Evolutionary conservation across 2,888 invertebrate genomes (phyloP).

Genomic region (Xanthostigma xanthostigma): DNA sequence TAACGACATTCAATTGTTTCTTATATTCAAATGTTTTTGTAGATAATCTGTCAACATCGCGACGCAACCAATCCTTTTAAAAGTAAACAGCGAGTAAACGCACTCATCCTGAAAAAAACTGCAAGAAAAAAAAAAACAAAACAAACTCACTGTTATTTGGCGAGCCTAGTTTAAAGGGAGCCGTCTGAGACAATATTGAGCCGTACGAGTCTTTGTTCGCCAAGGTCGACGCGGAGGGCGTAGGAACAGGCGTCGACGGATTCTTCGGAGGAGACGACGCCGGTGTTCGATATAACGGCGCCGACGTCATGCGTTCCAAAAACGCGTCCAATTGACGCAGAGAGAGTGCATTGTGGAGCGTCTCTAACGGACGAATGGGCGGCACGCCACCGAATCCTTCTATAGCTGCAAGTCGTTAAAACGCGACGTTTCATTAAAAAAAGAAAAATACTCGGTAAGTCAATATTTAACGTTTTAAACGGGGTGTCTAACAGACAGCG

Average conservation of each 20-base stretch:
- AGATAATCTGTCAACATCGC: too few species aligned
- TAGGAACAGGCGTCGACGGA: constrained; percentile 37
- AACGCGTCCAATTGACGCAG: constrained; percentile 81
- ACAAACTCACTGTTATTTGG: constrained; percentile 33
- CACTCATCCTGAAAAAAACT: too few species aligned
- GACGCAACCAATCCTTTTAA: too few species aligned
- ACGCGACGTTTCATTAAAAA: background rate
- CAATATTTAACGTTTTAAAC: too few species aligned
- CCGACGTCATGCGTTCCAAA: constrained; percentile 70
- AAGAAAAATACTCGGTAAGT: background rate
- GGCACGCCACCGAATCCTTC: constrained; percentile 88
- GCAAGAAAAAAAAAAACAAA: constrained; percentile 7
- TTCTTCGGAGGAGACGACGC: constrained; percentile 54
- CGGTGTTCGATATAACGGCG: constrained; percentile 57
- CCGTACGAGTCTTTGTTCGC: background rate
- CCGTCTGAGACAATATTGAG: constrained; percentile 12
- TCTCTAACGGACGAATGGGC: constrained; percentile 90
- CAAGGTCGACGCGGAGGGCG: constrained; percentile 16
- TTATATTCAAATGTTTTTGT: too few species aligned
- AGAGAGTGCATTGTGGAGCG: constrained; percentile 91
- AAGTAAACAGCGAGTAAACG: too few species aligned
- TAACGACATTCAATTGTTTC: too few species aligned
- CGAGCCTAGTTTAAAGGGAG: constrained; percentile 29
- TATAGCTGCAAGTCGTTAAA: constrained; percentile 37
- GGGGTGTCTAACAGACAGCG: too few species aligned